Percentiles rank a stretch among this genome's conserved stretches.
These are phyloP conservation scores for Catajapyx aquilonaris DNA, from an alignment of 1,140 invertebrate species.

Conservation along the genomic window DNA sequence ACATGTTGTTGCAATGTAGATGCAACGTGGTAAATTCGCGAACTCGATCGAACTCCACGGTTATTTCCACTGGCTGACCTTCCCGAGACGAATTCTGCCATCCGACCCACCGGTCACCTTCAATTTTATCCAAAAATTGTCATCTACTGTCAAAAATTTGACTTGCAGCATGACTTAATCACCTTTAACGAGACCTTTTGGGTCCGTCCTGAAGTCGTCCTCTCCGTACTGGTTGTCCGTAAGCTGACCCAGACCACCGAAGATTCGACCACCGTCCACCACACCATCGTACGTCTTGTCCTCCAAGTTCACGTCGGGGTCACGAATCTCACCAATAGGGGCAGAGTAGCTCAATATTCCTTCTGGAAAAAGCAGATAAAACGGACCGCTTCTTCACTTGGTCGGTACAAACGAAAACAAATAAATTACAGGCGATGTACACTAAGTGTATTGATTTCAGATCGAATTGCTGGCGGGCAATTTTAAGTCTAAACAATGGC, in stretches of 20 bases:
- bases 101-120: conserved; percentile 37
- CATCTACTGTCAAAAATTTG: too few species aligned
- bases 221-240: not conserved
- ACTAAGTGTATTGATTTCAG: too few species aligned
- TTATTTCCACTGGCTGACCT: conserved; percentile 13
- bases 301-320: not conserved
- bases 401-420: too few species aligned
- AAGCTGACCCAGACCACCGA: not conserved
- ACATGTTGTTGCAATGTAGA: conserved; percentile 29
- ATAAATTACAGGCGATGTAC: too few species aligned
- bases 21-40: conserved; percentile 25
- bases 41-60: conserved; percentile 26
- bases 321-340: not conserved
- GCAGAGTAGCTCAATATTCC: not conserved
- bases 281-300: not conserved
- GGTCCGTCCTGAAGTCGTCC: not conserved
- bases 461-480: too few species aligned
- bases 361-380: not conserved
- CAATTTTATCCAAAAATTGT: too few species aligned
- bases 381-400: too few species aligned
- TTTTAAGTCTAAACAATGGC: too few species aligned
- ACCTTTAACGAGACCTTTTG: not conserved
- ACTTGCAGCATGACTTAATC: too few species aligned
- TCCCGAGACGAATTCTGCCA: conserved; percentile 26
- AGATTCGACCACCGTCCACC: not conserved